Base-by-base conservation (phyloP, 64 coral and sea anemone genomes). In the Anthopleura sola region DNA sequence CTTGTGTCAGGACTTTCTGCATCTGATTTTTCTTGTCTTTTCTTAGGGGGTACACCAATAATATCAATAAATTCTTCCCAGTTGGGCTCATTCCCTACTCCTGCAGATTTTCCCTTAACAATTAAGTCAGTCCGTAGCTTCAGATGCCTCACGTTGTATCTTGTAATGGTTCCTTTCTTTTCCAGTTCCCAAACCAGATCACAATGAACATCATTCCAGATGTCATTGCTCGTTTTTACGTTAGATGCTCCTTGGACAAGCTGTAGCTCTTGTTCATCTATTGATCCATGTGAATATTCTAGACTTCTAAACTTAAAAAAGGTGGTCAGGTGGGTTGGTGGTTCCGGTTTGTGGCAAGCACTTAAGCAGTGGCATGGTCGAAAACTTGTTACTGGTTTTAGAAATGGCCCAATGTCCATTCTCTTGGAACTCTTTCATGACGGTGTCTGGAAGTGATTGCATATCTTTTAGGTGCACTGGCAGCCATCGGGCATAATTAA, bases 391-490 rank as follows among this genome's bases (percentile, higher is more conserved):
- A 26, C 36, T 64, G 6, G 88, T 90, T 39, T 87, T 90, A 0
- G 92, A 94, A 4, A 94, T 11, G 6, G 90, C 92, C 86, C 86
- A 93, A 47, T 85, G 86, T 21, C 48, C 32, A 13, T 84, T 20
- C 82, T 79, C 46, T n/a, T n/a, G n/a, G 77, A 93, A 93, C 36
- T 92, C 68, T 0, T 17, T 76, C 81, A 88, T 75, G n/a, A 40
- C 9, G 4, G 86, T 58, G 18, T n/a, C n/a, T n/a, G 84, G 90
- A 86, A 87, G 75, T 55, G 75, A 87, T 37, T 82, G 86, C 84
- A 86, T 87, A 46, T 92, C 90, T 24, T 84, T 38, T 38, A 91
- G 77, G 49, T 91, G 84, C 13, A 91, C 40, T 75, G 90, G 75
- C 23, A 51, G 18, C 83, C 89, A 91, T 18, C 77, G 55, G 23